Evolutionary conservation across 2,888 invertebrate species (phyloP).

Genomic region (Synergus umbraculus): DNA sequence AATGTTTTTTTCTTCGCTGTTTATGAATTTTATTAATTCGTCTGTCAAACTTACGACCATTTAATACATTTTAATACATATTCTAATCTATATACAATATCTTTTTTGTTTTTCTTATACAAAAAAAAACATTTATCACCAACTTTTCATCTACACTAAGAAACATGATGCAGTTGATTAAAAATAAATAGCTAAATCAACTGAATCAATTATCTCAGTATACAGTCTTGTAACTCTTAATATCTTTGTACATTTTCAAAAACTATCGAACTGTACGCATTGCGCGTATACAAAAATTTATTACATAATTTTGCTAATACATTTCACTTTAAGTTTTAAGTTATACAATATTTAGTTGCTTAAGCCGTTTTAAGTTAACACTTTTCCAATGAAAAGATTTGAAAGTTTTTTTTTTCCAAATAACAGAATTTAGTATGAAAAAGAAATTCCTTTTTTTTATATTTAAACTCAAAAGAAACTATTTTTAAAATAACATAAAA

Average conservation of each 20-base stretch:
- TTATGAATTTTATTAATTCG: neutral
- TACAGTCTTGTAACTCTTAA: constrained; percentile 2
- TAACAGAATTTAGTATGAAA: no score
- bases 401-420: no score
- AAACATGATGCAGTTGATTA: neutral
- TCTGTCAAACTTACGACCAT: neutral
- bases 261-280: neutral
- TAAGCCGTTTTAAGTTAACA: no score
- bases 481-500: no score
- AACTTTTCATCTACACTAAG: neutral
- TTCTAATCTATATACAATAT: neutral
- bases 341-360: no score
- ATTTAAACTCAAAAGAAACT: no score
- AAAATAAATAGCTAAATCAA: neutral
- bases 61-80: neutral
- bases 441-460: no score
- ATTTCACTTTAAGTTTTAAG: no score
- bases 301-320: no score
- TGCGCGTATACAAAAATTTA: neutral
- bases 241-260: neutral
- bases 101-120: neutral
- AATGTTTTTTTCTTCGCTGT: neutral
- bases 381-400: no score
- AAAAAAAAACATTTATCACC: no score
- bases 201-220: neutral